A percentile compares a stretch with the other conserved stretches of the same genome.
phyloP scores from a whole-genome alignment of 2,113 vertebrate genomes.

The Gracilinanus agilis region DNA sequence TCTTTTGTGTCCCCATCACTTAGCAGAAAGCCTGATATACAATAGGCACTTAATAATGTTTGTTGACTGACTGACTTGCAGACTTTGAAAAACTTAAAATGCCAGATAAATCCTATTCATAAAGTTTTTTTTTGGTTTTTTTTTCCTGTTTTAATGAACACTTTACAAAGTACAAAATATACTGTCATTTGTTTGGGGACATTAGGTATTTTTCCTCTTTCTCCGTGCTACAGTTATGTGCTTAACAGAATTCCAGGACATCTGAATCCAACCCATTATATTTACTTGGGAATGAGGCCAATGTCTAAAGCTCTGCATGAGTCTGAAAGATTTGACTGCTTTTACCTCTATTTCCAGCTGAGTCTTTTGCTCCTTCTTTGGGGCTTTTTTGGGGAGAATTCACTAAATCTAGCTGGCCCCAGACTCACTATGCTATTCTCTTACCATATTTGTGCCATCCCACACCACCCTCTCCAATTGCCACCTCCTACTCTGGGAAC shows the following conservation, averaged over 20 bases:
- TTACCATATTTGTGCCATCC: not conserved
- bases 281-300: not conserved
- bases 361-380: not conserved
- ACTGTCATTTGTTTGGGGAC: conserved; percentile 85
- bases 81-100: not conserved
- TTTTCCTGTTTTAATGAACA: conserved; percentile 84
- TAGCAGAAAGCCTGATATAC: not conserved
- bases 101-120: not conserved
- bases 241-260: not conserved
- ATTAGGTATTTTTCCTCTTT: conserved; percentile 70
- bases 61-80: not conserved
- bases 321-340: not conserved
- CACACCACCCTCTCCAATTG: not conserved
- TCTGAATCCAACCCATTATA: not conserved
- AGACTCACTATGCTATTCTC: not conserved
- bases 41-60: not conserved
- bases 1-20: not conserved
- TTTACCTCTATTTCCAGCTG: not conserved
- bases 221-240: conserved; percentile 81
- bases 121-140: too few species aligned
- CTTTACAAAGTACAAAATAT: conserved; percentile 91
- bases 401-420: not conserved
- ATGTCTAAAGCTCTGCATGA: not conserved
- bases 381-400: not conserved
- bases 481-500: not conserved